Base-by-base conservation (phyloP, 1,140 invertebrate species). In the Chironomus tepperi region DNA sequence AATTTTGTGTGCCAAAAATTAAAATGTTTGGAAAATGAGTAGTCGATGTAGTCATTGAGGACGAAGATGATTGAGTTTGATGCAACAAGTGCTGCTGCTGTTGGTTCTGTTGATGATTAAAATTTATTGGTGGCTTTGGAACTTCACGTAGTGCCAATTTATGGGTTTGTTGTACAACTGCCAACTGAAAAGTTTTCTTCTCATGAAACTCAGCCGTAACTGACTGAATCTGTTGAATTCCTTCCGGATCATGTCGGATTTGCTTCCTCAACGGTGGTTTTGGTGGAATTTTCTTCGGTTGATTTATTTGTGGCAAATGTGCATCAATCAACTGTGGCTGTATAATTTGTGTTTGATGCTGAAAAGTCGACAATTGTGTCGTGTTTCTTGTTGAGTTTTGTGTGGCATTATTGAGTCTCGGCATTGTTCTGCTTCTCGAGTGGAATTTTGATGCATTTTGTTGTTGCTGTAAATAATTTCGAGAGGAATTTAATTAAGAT, bases 391-490 rank as follows among this genome's bases (percentile, higher is more conserved):
- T 34, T n/a, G n/a, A n/a, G 24, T 34, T 34, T 34, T 34, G 24
- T 34, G 24, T 2, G 24, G 7, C 65, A 19, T 70, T 70, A 10
- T 70, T 12, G 5, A 57, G n/a, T 57, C n/a, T 57, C 12, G 47
- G 47, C 47, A 57, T 57, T 57, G 47, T 57, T 57, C n/a, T 57
- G 3, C 12, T 57, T 57, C 47, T 57, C 47, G 12, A 57, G 3
- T 57, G 47, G 47, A 57, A 57, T 57, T 57, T 57, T 57, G 47
- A n/a, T 57, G 47, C 47, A 57, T 57, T 12, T n/a, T 57, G n/a
- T 57, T 34, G 24, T 34, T 34, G 24, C 24, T 34, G 24, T 34
- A 34, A 34, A 34, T 34, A 34, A 34, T 34, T 34, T 34, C 24
- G 24, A 34, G 24, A 34, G n/a, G 47, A 57, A 57, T 57, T 57